Evolutionary conservation across 2,113 vertebrate genomes (phyloP).

Genomic region (Ochotona princeps): DNA sequence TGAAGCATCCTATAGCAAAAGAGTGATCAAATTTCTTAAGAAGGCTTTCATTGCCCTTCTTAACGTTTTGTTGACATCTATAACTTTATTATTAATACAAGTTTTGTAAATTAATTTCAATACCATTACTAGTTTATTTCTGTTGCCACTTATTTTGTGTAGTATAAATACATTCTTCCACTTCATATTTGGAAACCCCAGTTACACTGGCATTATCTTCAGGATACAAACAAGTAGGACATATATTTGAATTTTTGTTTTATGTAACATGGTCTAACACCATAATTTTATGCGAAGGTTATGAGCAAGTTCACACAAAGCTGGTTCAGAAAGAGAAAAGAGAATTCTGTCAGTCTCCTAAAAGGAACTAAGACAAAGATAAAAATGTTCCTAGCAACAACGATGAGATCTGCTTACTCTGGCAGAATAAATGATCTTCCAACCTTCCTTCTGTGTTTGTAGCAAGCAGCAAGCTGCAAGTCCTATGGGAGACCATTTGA

Average conservation of each 20-base stretch:
- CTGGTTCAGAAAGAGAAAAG: neutral
- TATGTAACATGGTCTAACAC: neutral
- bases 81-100: neutral
- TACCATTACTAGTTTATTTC: slow-evolving; percentile 21
- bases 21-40: neutral
- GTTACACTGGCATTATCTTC: neutral
- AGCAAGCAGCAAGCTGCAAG: neutral
- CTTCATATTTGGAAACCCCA: neutral
- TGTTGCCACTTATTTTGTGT: neutral
- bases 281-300: neutral
- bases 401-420: neutral
- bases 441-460: neutral
- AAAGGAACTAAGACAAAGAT: neutral
- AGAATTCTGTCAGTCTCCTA: neutral
- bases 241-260: neutral
- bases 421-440: neutral
- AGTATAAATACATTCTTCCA: neutral
- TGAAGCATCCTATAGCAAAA: slow-evolving; percentile 22
- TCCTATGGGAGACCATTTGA: neutral
- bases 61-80: neutral
- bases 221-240: neutral
- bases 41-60: neutral
- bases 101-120: neutral
- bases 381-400: neutral
- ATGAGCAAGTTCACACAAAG: neutral